Conservation (phyloP, 1,140 invertebrate genomes). For the Drosophila nigrodunni region DNA sequence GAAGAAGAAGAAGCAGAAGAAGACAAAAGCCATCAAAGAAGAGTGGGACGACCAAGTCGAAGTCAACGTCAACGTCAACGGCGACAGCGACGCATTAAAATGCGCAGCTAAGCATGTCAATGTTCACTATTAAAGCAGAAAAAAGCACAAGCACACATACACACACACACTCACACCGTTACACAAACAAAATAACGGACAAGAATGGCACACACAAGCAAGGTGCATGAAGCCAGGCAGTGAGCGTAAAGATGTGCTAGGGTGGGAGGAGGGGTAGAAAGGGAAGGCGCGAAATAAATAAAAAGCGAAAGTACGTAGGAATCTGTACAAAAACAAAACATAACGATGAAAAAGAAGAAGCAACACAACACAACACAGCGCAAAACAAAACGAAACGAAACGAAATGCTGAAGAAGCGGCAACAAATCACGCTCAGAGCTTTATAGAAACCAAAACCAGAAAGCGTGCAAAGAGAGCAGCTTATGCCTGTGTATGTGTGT, state of each 20-base stretch:
- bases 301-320: conserved; percentile 79
- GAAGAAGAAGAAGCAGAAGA: conserved; percentile 7
- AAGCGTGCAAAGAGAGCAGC: conserved; percentile 59
- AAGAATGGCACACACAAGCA: conserved; percentile 33
- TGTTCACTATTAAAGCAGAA: conserved; percentile 71
- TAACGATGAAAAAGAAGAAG: not conserved
- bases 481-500: not conserved
- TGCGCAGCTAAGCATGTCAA: conserved; percentile 78
- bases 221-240: conserved; percentile 17
- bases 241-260: not conserved
- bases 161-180: conserved; percentile 6
- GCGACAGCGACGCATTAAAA: conserved; percentile 63
- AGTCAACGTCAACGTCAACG: conserved; percentile 5
- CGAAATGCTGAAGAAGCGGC: conserved; percentile 37
- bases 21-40: conserved; percentile 36
- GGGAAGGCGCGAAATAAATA: conserved; percentile 35
- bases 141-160: conserved; percentile 12
- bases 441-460: conserved; percentile 73
- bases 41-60: conserved; percentile 9
- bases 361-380: conserved; percentile 13
- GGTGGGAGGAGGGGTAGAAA: not conserved
- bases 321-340: conserved; percentile 52
- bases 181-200: conserved; percentile 13
- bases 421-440: conserved; percentile 54
- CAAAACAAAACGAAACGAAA: conserved; percentile 49